Conservation (phyloP, 1,140 invertebrate species). For the Drosophila ironensis region DNA sequence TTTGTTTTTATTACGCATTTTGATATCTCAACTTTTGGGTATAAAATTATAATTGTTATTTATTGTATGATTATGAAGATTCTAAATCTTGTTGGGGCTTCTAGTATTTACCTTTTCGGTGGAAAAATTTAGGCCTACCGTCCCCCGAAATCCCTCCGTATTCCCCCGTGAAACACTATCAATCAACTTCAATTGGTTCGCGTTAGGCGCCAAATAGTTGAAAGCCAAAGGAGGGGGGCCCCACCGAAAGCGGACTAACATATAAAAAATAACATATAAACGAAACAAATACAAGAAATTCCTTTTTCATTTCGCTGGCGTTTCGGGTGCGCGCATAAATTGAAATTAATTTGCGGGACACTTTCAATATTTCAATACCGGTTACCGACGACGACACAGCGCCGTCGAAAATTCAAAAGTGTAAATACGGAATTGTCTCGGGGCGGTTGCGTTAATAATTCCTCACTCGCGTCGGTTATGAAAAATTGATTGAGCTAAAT, state of each 20-base stretch:
- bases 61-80: conserved; percentile 4
- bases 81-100: neutral
- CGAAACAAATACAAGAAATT: conserved; percentile 63
- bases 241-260: conserved; percentile 38
- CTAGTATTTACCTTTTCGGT: neutral
- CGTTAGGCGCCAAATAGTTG: conserved; percentile 74
- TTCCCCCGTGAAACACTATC: conserved; percentile 45
- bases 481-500: conserved; percentile 79
- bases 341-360: conserved; percentile 78
- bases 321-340: conserved; percentile 43
- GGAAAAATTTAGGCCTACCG: conserved; percentile 15
- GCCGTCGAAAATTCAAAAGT: conserved; percentile 19
- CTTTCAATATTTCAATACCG: conserved; percentile 68
- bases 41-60: conserved; percentile 8
- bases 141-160: conserved; percentile 8
- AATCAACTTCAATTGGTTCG: conserved; percentile 75
- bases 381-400: conserved; percentile 1
- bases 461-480: conserved; percentile 56
- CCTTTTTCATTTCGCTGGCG: conserved; percentile 38
- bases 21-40: neutral
- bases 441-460: conserved; percentile 70
- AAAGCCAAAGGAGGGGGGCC: neutral
- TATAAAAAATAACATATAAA: conserved; percentile 34
- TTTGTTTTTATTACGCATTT: conserved; percentile 7
- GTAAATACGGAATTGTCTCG: conserved; percentile 37